These are phyloP conservation scores for Drosophila paulistorum DNA, from an alignment of 1,140 invertebrate species.

Conservation along the genomic window DNA sequence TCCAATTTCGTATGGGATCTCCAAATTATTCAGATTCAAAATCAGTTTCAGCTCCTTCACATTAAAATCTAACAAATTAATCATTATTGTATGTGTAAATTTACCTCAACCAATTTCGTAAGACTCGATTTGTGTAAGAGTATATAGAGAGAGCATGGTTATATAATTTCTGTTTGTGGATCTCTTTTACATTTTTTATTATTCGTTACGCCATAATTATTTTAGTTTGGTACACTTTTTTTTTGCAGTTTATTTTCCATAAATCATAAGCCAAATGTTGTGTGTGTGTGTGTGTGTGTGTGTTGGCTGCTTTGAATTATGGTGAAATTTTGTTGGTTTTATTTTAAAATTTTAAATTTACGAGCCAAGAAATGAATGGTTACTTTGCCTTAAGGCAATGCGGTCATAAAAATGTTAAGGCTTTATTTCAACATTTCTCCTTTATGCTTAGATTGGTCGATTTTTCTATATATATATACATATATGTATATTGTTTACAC, in stretches of 20 bases:
- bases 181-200: slow-evolving; percentile 5
- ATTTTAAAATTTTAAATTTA: slow-evolving; percentile 28
- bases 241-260: slow-evolving; percentile 17
- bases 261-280: slow-evolving; percentile 41
- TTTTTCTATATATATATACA: background rate
- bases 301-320: slow-evolving; percentile 43
- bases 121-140: slow-evolving; percentile 8
- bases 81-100: too few species aligned
- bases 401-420: background rate
- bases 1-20: too few species aligned
- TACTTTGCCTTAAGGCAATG: background rate
- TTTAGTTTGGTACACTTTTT: slow-evolving; percentile 28
- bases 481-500: slow-evolving; percentile 31
- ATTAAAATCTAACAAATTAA: too few species aligned
- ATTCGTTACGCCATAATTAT: slow-evolving; percentile 32
- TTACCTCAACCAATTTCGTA: too few species aligned
- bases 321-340: slow-evolving; percentile 28
- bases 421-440: background rate
- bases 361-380: slow-evolving; percentile 27
- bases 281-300: background rate
- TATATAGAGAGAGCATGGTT: too few species aligned
- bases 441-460: background rate
- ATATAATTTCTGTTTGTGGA: too few species aligned
- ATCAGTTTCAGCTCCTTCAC: too few species aligned
- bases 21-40: too few species aligned